These are phyloP conservation scores for Anguilla marmorata DNA, from an alignment of 2,797 vertebrate genomes.

Conservation along the genomic window DNA sequence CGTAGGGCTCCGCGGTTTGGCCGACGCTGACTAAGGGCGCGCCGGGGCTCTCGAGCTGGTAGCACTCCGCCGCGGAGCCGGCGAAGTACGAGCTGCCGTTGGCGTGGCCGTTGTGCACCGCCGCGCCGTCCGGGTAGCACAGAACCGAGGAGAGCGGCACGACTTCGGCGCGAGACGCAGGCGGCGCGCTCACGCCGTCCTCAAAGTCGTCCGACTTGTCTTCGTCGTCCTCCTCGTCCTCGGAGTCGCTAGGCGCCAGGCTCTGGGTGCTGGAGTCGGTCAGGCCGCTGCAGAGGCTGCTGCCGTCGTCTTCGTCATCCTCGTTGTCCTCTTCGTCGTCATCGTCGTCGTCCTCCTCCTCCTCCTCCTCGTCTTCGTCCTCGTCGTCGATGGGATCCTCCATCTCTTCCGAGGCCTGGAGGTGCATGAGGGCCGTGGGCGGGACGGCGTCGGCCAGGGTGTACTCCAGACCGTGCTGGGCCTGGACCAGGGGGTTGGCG, in stretches of 20 bases:
- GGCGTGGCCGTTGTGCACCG: conserved; percentile 79
- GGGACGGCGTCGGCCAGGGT: conserved; percentile 75
- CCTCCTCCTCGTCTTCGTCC: conserved; percentile 77
- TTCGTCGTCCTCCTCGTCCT: conserved; percentile 83
- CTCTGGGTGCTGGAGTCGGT: conserved; percentile 94
- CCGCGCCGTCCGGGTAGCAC: conserved; percentile 82
- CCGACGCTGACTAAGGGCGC: conserved; percentile 63
- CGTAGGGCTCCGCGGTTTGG: conserved; percentile 78
- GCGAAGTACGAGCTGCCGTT: conserved; percentile 85
- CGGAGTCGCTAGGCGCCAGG: conserved; percentile 85
- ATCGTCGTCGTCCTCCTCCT: conserved; percentile 74
- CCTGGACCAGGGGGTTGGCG: conserved; percentile 71
- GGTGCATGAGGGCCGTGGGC: conserved; percentile 81
- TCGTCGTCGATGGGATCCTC: conserved; percentile 77
- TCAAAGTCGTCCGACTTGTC: conserved; percentile 72
- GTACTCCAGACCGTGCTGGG: conserved; percentile 76
- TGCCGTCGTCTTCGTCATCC: conserved; percentile 74
- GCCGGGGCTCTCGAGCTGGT: conserved; percentile 85
- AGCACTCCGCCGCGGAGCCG: conserved; percentile 85
- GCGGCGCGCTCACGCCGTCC: conserved; percentile 69
- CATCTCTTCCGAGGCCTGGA: conserved; percentile 79
- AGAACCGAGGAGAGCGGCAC: conserved; percentile 85
- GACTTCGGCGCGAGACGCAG: conserved; percentile 68
- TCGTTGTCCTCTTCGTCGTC: conserved; percentile 68
- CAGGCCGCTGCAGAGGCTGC: conserved; percentile 89